These are phyloP conservation scores for Agrypnus murinus DNA, from an alignment of 2,888 invertebrate species.

Conservation along the genomic window DNA sequence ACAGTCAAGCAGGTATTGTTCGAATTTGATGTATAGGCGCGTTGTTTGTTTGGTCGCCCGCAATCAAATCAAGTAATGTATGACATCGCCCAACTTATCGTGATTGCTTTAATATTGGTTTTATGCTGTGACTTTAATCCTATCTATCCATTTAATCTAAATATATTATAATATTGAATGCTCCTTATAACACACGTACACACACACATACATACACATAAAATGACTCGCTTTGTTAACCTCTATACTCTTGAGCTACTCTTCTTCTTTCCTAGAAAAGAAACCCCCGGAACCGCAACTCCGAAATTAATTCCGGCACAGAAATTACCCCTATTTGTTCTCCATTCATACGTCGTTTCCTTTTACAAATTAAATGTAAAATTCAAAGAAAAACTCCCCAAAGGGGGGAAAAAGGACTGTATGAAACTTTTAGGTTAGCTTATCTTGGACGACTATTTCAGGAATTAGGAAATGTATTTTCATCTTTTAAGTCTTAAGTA, in stretches of 20 bases:
- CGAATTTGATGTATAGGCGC: slow-evolving; percentile 67
- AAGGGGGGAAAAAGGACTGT: no score
- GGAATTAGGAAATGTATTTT: no score
- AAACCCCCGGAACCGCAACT: slow-evolving; percentile 18
- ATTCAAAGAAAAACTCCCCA: slow-evolving; percentile 1
- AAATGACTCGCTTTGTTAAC: slow-evolving; percentile 35
- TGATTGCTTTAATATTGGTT: slow-evolving; percentile 61
- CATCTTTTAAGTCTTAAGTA: no score
- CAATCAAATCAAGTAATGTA: slow-evolving; percentile 59
- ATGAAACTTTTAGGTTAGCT: no score
- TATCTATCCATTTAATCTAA: slow-evolving; percentile 55
- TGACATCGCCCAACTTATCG: slow-evolving; percentile 55
- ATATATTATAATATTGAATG: slow-evolving; percentile 53
- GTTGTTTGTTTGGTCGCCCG: slow-evolving; percentile 67
- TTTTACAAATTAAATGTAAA: slow-evolving; percentile 18
- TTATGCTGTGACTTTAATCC: slow-evolving; percentile 52
- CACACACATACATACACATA: slow-evolving; percentile 1
- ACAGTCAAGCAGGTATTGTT: slow-evolving; percentile 68
- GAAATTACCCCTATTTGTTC: slow-evolving; percentile 18
- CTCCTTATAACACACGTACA: slow-evolving; percentile 30
- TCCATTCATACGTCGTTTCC: slow-evolving; percentile 23
- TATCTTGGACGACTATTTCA: no score
- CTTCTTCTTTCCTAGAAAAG: slow-evolving; percentile 16
- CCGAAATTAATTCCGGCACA: slow-evolving; percentile 16
- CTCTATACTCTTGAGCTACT: slow-evolving; percentile 17